Percentiles rank a stretch among this genome's conserved stretches.
phyloP scores from a whole-genome alignment of 1,140 invertebrate genomes.

The Lordiphosa mommai region DNA sequence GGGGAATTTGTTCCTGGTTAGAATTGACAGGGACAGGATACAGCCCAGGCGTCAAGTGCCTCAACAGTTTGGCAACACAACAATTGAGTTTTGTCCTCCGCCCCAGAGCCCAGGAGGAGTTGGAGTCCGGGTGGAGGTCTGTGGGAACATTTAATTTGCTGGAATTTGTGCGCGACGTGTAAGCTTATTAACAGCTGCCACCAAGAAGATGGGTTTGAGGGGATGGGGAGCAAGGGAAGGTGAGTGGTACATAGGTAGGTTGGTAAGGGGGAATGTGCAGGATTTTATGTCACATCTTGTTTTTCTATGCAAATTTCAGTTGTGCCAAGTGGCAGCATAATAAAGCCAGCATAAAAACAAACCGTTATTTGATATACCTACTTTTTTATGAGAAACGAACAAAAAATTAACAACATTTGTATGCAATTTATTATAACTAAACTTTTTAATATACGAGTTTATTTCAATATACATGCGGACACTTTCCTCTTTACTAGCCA shows the following conservation, averaged over 20 bases:
- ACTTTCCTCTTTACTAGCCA: too few species aligned
- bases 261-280: background rate
- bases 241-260: background rate
- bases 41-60: constrained; percentile 58
- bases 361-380: too few species aligned
- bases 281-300: constrained; percentile 33
- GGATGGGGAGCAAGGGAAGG: background rate
- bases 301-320: constrained; percentile 66
- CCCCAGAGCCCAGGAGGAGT: too few species aligned
- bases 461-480: too few species aligned
- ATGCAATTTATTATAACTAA: too few species aligned
- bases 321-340: too few species aligned
- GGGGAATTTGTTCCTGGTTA: constrained; percentile 13
- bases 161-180: constrained; percentile 61
- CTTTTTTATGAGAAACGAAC: too few species aligned
- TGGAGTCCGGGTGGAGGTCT: too few species aligned
- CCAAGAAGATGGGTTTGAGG: constrained; percentile 8
- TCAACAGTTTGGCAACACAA: constrained; percentile 65
- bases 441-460: too few species aligned
- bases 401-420: too few species aligned
- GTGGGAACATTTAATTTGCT: constrained; percentile 73
- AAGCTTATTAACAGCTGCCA: constrained; percentile 67
- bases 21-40: constrained; percentile 71
- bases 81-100: constrained; percentile 58
- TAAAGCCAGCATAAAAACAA: too few species aligned